A percentile compares a stretch with the other conserved stretches of the same genome.
These are phyloP conservation scores for Noctua janthina DNA, from an alignment of 2,888 invertebrate species.

Conservation along the genomic window DNA sequence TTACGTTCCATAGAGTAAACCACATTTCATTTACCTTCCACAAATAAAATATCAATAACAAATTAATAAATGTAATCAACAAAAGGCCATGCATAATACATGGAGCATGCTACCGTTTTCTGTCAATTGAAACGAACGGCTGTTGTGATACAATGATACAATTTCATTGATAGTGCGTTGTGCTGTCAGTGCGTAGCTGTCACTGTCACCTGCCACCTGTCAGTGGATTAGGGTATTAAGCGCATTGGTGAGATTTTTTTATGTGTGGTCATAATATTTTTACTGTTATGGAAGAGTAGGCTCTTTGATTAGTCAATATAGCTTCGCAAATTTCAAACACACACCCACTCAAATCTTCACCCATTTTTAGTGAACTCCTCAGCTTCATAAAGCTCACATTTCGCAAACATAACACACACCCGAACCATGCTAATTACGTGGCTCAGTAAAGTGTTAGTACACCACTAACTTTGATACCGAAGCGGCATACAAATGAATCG, in stretches of 20 bases:
- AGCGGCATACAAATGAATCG: conserved; percentile 67
- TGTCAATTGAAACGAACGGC: conserved; percentile 37
- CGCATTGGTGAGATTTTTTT: neutral
- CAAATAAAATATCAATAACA: conserved; percentile 27
- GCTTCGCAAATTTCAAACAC: neutral
- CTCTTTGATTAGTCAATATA: neutral
- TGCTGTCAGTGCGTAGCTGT: conserved; percentile 32
- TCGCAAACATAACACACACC: conserved; percentile 51
- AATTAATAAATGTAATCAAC: conserved; percentile 44
- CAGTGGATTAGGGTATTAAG: conserved; percentile 10
- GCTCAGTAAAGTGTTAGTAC: conserved; percentile 68
- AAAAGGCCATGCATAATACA: conserved; percentile 34
- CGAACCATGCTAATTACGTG: conserved; percentile 65
- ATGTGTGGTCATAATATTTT: no score
- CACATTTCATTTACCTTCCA: neutral
- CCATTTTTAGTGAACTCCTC: conserved; percentile 30
- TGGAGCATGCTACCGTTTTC: conserved; percentile 7
- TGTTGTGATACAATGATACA: conserved; percentile 34
- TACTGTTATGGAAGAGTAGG: neutral
- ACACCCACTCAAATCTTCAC: neutral
- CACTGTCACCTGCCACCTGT: conserved; percentile 43
- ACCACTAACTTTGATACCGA: conserved; percentile 60
- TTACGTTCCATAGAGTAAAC: neutral
- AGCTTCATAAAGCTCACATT: conserved; percentile 34
- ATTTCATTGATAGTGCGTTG: conserved; percentile 25